These are phyloP conservation scores for Burhinus bistriatus DNA, from an alignment of 2,113 vertebrate genomes.

Conservation along the genomic window DNA sequence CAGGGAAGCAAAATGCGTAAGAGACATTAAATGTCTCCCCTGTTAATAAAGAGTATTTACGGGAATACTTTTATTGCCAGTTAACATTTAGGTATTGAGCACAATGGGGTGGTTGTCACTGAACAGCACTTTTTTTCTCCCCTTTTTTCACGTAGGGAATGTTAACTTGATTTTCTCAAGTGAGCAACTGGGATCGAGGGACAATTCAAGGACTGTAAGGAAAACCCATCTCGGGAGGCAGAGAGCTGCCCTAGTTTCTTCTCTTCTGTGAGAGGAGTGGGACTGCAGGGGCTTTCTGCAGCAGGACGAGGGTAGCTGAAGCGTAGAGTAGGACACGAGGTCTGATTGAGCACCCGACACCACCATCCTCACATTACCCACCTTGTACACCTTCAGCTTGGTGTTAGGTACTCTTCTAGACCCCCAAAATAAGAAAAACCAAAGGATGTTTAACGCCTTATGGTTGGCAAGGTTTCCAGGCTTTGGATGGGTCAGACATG, in stretches of 20 bases:
- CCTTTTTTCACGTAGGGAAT: background rate
- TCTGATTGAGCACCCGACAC: background rate
- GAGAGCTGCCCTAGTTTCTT: background rate
- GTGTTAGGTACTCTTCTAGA: background rate
- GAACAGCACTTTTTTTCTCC: background rate
- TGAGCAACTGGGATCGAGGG: background rate
- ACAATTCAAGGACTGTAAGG: background rate
- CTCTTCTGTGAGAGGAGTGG: background rate
- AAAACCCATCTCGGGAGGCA: background rate
- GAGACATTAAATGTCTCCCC: background rate
- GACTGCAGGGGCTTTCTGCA: background rate
- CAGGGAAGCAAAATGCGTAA: background rate
- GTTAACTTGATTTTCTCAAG: background rate
- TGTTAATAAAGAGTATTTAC: background rate
- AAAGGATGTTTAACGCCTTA: background rate
- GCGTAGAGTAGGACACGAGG: background rate
- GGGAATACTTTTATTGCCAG: background rate
- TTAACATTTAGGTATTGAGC: background rate
- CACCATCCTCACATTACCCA: background rate
- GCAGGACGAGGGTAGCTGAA: background rate
- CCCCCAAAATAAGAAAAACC: background rate
- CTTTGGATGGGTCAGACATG: background rate
- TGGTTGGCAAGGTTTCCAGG: background rate
- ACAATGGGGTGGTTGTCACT: background rate
- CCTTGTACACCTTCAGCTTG: background rate